These are phyloP conservation scores for Erebia epiphron DNA, from an alignment of 2,888 invertebrate species.

Conservation along the genomic window DNA sequence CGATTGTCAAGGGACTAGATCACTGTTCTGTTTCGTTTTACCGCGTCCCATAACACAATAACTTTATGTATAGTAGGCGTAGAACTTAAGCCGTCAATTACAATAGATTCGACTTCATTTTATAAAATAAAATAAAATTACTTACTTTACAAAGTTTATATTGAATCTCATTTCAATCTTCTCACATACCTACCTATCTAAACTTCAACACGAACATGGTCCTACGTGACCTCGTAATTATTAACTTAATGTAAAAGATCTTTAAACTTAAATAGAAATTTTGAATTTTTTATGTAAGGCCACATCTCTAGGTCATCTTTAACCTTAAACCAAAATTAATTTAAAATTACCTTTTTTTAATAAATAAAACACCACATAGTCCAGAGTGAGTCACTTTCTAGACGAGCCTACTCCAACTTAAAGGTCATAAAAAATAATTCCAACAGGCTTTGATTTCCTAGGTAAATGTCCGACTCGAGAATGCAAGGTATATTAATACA, in stretches of 20 bases:
- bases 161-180: background rate
- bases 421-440: background rate
- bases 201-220: background rate
- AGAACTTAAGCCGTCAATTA: background rate
- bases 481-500: too few species aligned
- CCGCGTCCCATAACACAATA: too few species aligned
- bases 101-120: background rate
- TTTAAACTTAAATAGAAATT: background rate
- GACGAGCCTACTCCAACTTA: background rate
- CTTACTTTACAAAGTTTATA: conserved; percentile 1
- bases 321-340: background rate
- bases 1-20: too few species aligned
- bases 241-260: background rate
- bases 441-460: too few species aligned
- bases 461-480: too few species aligned
- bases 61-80: background rate
- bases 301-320: background rate
- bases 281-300: conserved; percentile 5
- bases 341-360: background rate
- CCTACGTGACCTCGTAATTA: too few species aligned
- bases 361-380: background rate
- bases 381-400: background rate
- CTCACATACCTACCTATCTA: background rate
- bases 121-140: background rate
- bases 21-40: too few species aligned